A percentile compares a stretch with the other conserved stretches of the same genome.
phyloP scores from a whole-genome alignment of 2,888 invertebrate genomes.

The Drosophila niveifrons region DNA sequence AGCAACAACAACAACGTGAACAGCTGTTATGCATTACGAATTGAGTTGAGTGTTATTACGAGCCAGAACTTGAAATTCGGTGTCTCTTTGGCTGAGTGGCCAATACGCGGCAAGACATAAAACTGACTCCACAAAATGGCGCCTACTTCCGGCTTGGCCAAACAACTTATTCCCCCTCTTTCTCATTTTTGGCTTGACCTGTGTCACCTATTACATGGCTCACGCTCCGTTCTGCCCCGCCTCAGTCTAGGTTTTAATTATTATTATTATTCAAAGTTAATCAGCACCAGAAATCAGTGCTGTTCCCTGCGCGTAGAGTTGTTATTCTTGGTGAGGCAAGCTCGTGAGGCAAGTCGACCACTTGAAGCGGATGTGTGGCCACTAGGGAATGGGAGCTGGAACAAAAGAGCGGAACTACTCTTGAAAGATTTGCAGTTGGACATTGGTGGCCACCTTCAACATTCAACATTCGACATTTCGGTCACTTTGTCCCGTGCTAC shows the following conservation, averaged over 20 bases:
- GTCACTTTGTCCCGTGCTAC: slow-evolving; percentile 53
- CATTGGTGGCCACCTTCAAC: slow-evolving; percentile 54
- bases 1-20: slow-evolving; percentile 16
- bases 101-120: slow-evolving; percentile 67
- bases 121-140: slow-evolving; percentile 56
- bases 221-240: slow-evolving; percentile 22
- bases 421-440: slow-evolving; percentile 83
- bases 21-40: slow-evolving; percentile 24
- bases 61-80: slow-evolving; percentile 33
- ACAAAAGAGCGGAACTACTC: slow-evolving; percentile 85
- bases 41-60: slow-evolving; percentile 43
- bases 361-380: slow-evolving; percentile 43
- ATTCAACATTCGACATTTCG: slow-evolving; percentile 33
- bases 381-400: slow-evolving; percentile 38
- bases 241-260: slow-evolving; percentile 48
- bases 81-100: slow-evolving; percentile 36
- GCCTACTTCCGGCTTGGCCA: slow-evolving; percentile 49
- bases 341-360: slow-evolving; percentile 21
- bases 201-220: slow-evolving; percentile 65
- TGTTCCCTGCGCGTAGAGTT: slow-evolving; percentile 23
- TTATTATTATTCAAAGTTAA: slow-evolving; percentile 48
- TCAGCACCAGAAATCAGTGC: slow-evolving; percentile 32
- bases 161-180: slow-evolving; percentile 42
- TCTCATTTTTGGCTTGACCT: slow-evolving; percentile 19
- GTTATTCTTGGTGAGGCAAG: slow-evolving; percentile 57